phyloP scores from a whole-genome alignment of 1,140 invertebrate species.

The Drosophila bocki region DNA sequence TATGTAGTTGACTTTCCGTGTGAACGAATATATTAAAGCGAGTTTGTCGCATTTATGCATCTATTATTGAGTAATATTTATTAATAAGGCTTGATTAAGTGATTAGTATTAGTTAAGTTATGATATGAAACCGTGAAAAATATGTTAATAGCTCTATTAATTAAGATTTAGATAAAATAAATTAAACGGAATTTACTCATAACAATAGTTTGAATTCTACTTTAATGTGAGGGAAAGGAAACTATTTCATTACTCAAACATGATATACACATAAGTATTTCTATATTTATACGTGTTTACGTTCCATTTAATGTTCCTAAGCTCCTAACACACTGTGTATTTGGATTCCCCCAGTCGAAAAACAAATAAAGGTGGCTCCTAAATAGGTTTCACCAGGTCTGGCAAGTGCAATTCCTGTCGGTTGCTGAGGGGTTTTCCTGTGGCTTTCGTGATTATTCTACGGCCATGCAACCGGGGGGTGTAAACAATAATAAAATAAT shows the following conservation, averaged over 20 bases:
- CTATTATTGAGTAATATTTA: slow-evolving; percentile 4
- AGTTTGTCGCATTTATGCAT: slow-evolving; percentile 3
- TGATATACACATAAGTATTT: not conserved
- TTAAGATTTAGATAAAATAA: not conserved
- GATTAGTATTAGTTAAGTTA: slow-evolving; percentile 4
- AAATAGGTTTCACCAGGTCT: slow-evolving; percentile 17
- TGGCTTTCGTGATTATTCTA: slow-evolving; percentile 34
- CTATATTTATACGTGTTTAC: slow-evolving; percentile 9
- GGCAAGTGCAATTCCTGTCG: slow-evolving; percentile 18
- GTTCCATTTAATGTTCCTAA: slow-evolving; percentile 4
- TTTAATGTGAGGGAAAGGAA: not conserved
- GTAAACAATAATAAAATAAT: slow-evolving; percentile 20
- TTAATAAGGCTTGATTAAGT: slow-evolving; percentile 9
- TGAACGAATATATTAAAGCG: not conserved
- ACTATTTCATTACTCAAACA: not conserved
- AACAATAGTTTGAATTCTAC: not conserved
- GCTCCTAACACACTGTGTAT: not conserved
- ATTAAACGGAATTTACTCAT: not conserved
- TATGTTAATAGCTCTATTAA: not conserved
- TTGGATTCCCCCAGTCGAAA: not conserved
- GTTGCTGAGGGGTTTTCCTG: slow-evolving; percentile 22
- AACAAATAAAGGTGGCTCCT: slow-evolving; percentile 11
- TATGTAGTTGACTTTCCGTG: not conserved
- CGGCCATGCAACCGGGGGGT: slow-evolving; percentile 12
- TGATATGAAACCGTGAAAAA: slow-evolving; percentile 1